phyloP scores from a whole-genome alignment of 1,140 invertebrate genomes.

The Chironomus striatipennis region DNA sequence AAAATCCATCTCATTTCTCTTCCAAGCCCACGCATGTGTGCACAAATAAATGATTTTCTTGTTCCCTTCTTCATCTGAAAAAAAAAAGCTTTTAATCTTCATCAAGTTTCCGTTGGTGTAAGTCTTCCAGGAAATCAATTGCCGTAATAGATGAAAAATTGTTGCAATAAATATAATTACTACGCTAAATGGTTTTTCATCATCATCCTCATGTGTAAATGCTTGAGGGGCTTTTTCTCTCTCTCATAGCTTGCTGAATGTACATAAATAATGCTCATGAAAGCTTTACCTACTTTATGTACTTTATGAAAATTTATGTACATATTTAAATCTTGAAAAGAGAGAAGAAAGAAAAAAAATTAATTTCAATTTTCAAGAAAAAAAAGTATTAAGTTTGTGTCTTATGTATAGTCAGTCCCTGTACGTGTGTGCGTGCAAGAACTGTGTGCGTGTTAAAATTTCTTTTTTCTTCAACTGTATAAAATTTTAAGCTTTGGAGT shows the following conservation, averaged over 20 bases:
- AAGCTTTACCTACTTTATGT: not conserved
- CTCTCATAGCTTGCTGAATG: no score
- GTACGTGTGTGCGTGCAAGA: no score
- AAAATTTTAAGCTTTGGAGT: no score
- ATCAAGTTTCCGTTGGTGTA: not conserved
- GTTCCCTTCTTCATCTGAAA: not conserved
- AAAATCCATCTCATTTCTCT: not conserved
- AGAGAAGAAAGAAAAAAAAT: not conserved
- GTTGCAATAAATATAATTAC: conserved; percentile 14
- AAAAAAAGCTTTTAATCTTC: conserved; percentile 3
- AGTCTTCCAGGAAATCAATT: not conserved
- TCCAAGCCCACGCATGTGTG: not conserved
- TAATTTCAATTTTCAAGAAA: not conserved
- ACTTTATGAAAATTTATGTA: not conserved
- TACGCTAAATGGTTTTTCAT: conserved; percentile 4
- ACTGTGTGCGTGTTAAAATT: no score
- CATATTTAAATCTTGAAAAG: not conserved
- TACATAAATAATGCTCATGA: no score
- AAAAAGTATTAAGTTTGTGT: not conserved
- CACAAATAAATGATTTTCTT: not conserved
- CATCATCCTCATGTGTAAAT: not conserved
- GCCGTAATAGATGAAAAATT: conserved; percentile 11
- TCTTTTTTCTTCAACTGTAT: no score
- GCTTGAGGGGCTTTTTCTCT: no score
- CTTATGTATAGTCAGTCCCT: no score